These are phyloP conservation scores for Oligia fasciuncula DNA, from an alignment of 2,888 invertebrate species.

Conservation along the genomic window DNA sequence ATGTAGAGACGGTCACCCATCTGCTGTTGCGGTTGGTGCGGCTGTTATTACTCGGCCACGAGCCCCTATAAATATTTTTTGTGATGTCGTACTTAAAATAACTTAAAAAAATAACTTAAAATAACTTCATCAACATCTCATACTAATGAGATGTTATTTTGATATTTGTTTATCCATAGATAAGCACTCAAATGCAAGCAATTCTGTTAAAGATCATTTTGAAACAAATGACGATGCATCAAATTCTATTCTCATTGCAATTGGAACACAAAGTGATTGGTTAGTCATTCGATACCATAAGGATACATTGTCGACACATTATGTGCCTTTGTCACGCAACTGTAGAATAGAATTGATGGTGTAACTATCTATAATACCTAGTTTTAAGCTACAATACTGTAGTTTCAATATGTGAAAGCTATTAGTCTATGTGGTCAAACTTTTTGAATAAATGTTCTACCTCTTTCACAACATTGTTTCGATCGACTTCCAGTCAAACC, in stretches of 20 bases:
- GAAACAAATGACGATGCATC: not conserved
- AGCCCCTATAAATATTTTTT: no score
- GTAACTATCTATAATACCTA: not conserved
- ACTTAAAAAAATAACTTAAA: no score
- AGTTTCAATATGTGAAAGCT: not conserved
- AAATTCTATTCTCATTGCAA: not conserved
- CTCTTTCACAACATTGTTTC: not conserved
- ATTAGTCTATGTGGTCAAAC: not conserved
- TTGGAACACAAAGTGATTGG: slow-evolving; percentile 12
- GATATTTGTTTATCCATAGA: no score
- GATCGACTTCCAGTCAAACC: no score
- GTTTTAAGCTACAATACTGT: not conserved
- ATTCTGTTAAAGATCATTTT: not conserved
- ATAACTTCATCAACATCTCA: no score
- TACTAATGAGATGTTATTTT: no score
- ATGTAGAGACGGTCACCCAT: no score
- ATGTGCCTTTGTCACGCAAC: slow-evolving; percentile 19
- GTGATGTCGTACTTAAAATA: no score
- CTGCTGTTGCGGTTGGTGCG: no score
- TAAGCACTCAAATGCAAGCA: not conserved
- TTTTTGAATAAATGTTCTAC: not conserved
- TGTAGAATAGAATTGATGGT: slow-evolving; percentile 4
- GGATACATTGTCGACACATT: not conserved
- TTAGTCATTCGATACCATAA: not conserved
- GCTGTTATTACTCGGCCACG: no score